phyloP scores from a whole-genome alignment of 2,797 vertebrate genomes.

The Echiichthys vipera region DNA sequence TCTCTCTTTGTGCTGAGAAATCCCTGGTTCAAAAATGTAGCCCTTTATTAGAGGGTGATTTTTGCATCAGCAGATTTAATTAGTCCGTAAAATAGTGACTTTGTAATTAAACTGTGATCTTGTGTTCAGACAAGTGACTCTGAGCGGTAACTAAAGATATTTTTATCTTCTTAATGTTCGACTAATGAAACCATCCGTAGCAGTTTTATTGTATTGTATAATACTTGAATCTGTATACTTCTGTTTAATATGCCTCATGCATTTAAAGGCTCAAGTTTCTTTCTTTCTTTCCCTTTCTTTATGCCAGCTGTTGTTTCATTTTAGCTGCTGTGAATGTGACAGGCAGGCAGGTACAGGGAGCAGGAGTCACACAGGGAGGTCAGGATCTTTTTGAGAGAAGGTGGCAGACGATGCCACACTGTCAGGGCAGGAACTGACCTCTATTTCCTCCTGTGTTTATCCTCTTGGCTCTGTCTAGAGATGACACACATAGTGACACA shows the following conservation, averaged over 20 bases:
- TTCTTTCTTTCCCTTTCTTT: neutral
- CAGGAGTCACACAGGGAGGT: conserved; percentile 45
- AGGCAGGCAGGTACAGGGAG: conserved; percentile 37
- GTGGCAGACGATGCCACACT: conserved; percentile 51
- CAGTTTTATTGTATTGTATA: neutral
- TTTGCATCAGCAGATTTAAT: conserved; percentile 54
- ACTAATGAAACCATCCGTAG: conserved; percentile 23
- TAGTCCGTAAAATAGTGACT: conserved; percentile 26
- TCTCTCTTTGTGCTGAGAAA: conserved; percentile 36
- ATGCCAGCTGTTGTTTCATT: conserved; percentile 8
- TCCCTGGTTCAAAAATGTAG: conserved; percentile 27
- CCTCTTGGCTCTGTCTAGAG: conserved; percentile 38
- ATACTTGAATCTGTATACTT: neutral
- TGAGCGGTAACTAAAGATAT: conserved; percentile 4
- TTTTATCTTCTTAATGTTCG: conserved; percentile 23
- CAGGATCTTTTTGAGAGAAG: conserved; percentile 41
- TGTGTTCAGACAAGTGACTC: conserved; percentile 21
- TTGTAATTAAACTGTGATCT: conserved; percentile 25
- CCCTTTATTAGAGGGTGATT: conserved; percentile 36
- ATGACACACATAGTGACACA: conserved; percentile 30
- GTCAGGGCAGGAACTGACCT: conserved; percentile 57
- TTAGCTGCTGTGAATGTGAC: conserved; percentile 23
- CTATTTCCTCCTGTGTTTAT: conserved; percentile 58
- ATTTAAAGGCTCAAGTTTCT: conserved; percentile 3
- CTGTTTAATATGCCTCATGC: neutral